Evolutionary conservation across 2,797 vertebrate species (phyloP), one percentile per base, ranked within the genome.

Genomic region (Chelonia mydas): DNA sequence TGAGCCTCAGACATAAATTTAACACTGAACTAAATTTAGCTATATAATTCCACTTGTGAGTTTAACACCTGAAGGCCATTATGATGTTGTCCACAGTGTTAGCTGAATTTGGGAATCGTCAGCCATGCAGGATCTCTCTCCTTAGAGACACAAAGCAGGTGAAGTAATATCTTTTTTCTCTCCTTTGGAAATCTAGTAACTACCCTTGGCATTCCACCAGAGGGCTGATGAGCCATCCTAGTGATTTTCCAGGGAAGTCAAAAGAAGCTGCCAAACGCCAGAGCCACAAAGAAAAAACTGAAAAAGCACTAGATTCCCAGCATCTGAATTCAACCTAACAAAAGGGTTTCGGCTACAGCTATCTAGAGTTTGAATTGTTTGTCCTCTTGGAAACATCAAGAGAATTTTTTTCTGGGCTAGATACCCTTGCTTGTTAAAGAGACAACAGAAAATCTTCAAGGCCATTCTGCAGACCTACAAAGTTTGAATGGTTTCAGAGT

Each of bases 271-370:
- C 37, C 65, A 87, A 94, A 90, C 12, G 72, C 68, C 5, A n/a
- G 72, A 91, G 90, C 88, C 90, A 96, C 93, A 83, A 85, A 45
- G 3, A 95, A 84, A 86, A 33, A 23, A 1, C 10, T 27, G 11
- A 45, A 76, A 82, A 8, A 65, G 50, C 72, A 91, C 79, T 65
- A 92, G 33, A 86, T 87, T 93, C 81, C 51, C 83, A 94, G 84
- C 59, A 82, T 83, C 89, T 53, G 82, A 87, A 74, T 79, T 83
- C 41, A 86, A 76, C 49, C 65, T 89, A 76, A 53, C 84, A 86
- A 49, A 89, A 88, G 55, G 88, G 76, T 11, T 90, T 90, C 83
- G 50, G 23, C 21, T 65, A 88, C 50, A 86, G 74, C 87, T 84
- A 74, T 93, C 84, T 31, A 11, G 41, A 80, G 76, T 57, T 90